These are phyloP conservation scores for Rhadina sibilatrix DNA, from an alignment of 2,113 vertebrate species.

Conservation along the genomic window DNA sequence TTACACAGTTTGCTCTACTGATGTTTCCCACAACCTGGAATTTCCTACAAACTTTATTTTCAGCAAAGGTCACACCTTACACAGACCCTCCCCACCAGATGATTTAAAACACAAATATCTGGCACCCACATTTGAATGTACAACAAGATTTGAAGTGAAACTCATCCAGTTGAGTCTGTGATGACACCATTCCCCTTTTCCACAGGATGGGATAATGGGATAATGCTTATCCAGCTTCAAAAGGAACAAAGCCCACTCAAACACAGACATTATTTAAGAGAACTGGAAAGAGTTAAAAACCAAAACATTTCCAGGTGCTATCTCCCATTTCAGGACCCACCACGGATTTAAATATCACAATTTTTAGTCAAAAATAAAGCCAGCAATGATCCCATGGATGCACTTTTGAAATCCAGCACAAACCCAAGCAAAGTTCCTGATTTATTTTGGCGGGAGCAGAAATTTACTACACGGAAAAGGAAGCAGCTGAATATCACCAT, in stretches of 20 bases:
- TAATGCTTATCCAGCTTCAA: background rate
- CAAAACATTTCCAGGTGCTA: background rate
- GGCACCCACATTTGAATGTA: background rate
- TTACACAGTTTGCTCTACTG: conserved; percentile 6
- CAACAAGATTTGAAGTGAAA: background rate
- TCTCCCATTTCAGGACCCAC: background rate
- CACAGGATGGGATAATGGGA: background rate
- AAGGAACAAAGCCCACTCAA: background rate
- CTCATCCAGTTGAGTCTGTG: background rate
- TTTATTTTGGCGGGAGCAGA: background rate
- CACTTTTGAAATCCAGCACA: background rate
- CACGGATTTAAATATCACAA: background rate
- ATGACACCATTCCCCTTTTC: background rate
- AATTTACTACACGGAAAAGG: background rate
- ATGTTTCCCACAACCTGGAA: background rate
- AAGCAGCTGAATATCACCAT: background rate
- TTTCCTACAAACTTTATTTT: conserved; percentile 8
- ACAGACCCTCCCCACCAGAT: background rate
- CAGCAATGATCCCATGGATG: fast-evolving
- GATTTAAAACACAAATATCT: background rate
- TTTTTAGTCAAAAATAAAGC: background rate
- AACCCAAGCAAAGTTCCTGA: background rate
- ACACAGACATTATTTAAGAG: background rate
- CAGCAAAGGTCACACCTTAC: conserved; percentile 44
- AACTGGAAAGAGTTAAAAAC: background rate